Evolutionary conservation across 92 coral and sea anemone genomes (phyloP), one percentile per base, ranked within the genome.

Genomic region (Diadumene lineata): DNA sequence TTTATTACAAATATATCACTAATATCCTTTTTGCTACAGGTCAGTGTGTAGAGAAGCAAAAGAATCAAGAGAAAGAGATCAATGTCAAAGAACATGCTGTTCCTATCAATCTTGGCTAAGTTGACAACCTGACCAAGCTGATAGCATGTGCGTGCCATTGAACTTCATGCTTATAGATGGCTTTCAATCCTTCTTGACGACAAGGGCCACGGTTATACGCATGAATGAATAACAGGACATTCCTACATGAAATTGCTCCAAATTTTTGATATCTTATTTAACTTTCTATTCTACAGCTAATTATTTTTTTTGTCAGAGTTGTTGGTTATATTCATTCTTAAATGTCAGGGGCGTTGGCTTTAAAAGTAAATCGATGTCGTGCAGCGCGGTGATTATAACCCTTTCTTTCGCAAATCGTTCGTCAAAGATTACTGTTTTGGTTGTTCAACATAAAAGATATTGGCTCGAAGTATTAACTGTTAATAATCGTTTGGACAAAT

Each of bases 401-500:
- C 11, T 22, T 19, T 28, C 43, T 4, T 62, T 28, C 68, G 68
- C 31, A 62, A 62, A 62, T 62, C 1, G 27, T 15, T 58, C 66
- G 51, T 53, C 61, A 11, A 29, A 30, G 18, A 26, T 70, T 30
- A 10, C 0, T 48, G n/a, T 43, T 68, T 68, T 46, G 18, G 32
- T 25, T 70, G 22, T 28, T 69, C 61, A 70, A 26, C 66, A 1
- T 26, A 33, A 34, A 38, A 56, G 77, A 72, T 72, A 72, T 72
- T 72, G 48, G 66, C 63, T 15, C 29, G 33, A 31, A 0, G 28
- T 22, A 32, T 60, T 33, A 72, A 56, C 31, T 72, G 77, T 56
- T 48, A 72, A 72, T 72, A 56, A 72, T 72, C 56, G 56, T 30
- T 72, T 72, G 34, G 31, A 72, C 34, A 16, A 56, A n/a, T n/a